Base-by-base conservation (phyloP, 2,888 invertebrate species). In the Phortica okadai region DNA sequence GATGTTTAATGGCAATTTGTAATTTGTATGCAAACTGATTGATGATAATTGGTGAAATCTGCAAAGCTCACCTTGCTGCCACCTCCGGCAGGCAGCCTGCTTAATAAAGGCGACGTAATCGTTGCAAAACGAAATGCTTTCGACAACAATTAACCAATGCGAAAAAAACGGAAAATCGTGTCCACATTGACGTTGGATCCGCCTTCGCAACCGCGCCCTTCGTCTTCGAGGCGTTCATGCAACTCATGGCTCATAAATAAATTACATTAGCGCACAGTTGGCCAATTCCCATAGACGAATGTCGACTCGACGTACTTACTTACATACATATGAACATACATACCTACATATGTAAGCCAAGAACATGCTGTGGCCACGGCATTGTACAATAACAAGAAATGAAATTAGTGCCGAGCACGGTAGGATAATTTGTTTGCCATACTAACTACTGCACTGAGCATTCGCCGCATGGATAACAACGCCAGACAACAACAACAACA, bases 351-450 rank as follows among this genome's bases (percentile, higher is more conserved):
- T 14, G 33, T 41, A 25, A 41, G 66, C 6, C 11, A 11, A 66
- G 7, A 41, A 42, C 67, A 67, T n/a, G 44, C 44, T 67, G 67
- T 67, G 67, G 44, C 10, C 50, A 14, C 8, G 14, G 2, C 50
- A 62, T 41, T 72, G 21, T 41, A 41, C 16, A 62, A 70, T 78
- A 76, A 80, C 75, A 81, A 78, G 73, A 77, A 80, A 82, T 78
- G 78, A 82, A 84, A 83, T 84, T 73, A 88, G 74, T 70, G 73
- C 62, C 56, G 62, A 64, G 64, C 76, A 76, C 72, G 72, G 56
- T 54, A 64, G 66, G 64, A 73, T 76, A 76, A 76, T 76, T 76
- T 76, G 72, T 72, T 33, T 76, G 14, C 45, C 58, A 64, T 75
- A 50, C 54, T 82, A 75, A 75, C 76, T 66, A 42, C 14, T 73